Conservation (phyloP, 2,797 vertebrate genomes). For the Ibycter americanus region DNA sequence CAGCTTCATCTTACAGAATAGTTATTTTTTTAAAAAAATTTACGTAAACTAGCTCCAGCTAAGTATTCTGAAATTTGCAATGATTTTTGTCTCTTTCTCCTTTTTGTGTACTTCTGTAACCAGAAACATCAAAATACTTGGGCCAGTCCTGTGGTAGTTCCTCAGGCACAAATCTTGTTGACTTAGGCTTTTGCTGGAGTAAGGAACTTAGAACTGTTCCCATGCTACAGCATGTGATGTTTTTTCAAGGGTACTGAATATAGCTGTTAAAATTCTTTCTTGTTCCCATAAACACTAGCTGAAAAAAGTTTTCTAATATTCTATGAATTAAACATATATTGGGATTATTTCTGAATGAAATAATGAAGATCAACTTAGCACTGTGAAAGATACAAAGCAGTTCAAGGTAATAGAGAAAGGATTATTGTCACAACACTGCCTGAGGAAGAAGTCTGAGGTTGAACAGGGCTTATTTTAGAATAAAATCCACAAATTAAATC, state of each 20-base stretch:
- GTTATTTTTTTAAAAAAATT: rapidly evolving
- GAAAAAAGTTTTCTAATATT: background rate
- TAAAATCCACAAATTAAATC: background rate
- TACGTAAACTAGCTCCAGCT: background rate
- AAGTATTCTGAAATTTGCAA: background rate
- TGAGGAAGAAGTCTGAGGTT: background rate
- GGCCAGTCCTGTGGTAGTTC: background rate
- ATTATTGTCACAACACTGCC: background rate
- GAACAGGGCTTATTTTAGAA: slow-evolving; percentile 22
- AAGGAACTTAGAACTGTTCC: background rate
- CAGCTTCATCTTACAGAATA: background rate
- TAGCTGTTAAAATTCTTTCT: background rate
- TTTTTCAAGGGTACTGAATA: background rate
- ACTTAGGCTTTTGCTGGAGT: background rate
- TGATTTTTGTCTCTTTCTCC: background rate
- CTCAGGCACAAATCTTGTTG: background rate
- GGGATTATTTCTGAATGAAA: background rate
- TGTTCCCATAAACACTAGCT: background rate
- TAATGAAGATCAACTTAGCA: background rate
- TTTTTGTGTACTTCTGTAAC: background rate
- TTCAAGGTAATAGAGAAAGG: background rate
- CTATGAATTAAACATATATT: background rate
- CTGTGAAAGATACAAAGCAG: background rate
- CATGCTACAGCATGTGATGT: background rate
- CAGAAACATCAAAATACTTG: slow-evolving; percentile 4